Evolutionary conservation across 2,888 invertebrate species (phyloP), one percentile per base, ranked within the genome.

Genomic region (Macaria notata): DNA sequence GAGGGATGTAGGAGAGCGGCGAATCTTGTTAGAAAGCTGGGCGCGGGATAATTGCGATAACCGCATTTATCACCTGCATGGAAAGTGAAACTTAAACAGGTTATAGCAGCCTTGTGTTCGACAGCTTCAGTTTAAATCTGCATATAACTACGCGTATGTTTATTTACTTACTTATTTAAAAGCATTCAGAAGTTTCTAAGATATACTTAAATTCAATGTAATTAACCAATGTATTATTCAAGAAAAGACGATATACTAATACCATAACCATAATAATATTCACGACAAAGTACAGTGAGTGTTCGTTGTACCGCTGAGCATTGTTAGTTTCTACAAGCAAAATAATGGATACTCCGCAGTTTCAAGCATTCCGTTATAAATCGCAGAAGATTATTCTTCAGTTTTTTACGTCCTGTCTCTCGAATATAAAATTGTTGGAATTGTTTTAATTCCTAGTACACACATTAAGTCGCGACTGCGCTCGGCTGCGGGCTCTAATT

Each of bases 21-120:
- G 43, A 47, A 29, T 65, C 75, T 81, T 79, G 82, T 86, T 85
- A 83, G 81, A 78, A 75, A 68, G 68, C 74, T 71, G 79, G 76
- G 76, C 76, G 78, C 70, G 69, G 75, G 77, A 83, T 86, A 87
- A 88, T 87, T 88, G 86, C 83, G 81, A 85, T 83, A 86, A 86
- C 83, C 83, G 69, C 83, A 82, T 87, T 87, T 79, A 81, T 81
- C 79, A 81, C 78, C 80, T 76, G 78, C 79, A 77, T 76, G 81
- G 73, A 81, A 41, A 85, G 80, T 85, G 79, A 83, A 86, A 81
- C 74, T 74, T 84, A 88, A 89, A 87, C 79, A 76, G 84, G 80
- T 88, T 88, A 86, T 82, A 75, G 78, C 75, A 9, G 45, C 46
- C 46, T 59, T 5, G 29, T 30, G 46, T 43, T 51, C 29, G 47